Percentiles rank a stretch among this genome's conserved stretches.
Evolutionary conservation across 2,113 vertebrate species (phyloP).

Genomic region (Callipepla squamata): DNA sequence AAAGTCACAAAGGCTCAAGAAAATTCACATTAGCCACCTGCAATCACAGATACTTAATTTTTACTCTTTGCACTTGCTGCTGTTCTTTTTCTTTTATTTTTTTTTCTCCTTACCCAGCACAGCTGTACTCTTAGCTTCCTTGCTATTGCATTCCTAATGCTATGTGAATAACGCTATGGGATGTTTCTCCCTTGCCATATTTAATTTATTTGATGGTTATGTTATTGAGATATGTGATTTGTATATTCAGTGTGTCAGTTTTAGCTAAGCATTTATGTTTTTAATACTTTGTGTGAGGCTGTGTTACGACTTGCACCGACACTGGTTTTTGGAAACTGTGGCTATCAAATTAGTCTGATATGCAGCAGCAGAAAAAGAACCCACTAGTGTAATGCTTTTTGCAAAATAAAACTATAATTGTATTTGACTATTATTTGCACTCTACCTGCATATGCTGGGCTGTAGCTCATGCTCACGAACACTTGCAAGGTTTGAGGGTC

Average conservation of each 20-base stretch:
- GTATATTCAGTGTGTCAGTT: background rate
- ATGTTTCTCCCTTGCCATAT: background rate
- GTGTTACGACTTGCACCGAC: background rate
- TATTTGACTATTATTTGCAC: background rate
- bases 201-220: constrained; percentile 36
- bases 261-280: constrained; percentile 12
- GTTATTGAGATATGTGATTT: constrained; percentile 12
- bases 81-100: background rate
- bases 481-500: background rate
- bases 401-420: background rate
- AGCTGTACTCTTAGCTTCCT: background rate
- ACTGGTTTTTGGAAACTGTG: background rate
- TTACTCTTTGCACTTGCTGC: background rate
- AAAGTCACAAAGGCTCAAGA: background rate
- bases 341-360: background rate
- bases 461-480: background rate
- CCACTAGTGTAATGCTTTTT: background rate
- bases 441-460: background rate
- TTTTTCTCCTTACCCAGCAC: background rate
- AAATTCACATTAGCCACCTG: background rate
- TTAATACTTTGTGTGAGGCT: background rate
- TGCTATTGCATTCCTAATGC: background rate
- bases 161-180: background rate
- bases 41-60: background rate
- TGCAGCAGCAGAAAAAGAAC: background rate